A percentile compares a stretch with the other conserved stretches of the same genome.
phyloP scores from a whole-genome alignment of 2,888 invertebrate species.

The Chironomus riparius region DNA sequence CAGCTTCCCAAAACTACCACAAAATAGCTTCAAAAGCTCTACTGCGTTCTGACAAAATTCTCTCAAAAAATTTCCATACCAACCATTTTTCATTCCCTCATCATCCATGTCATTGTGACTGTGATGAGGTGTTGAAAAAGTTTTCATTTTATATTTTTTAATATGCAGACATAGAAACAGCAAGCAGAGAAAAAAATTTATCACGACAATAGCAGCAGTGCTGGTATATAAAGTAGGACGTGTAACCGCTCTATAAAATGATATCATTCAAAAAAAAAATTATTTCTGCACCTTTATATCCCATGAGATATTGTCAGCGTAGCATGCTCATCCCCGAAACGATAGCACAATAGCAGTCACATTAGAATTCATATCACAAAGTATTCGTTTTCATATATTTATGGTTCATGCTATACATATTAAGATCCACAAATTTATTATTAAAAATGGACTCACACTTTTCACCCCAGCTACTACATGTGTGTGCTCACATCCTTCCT shows the following conservation, averaged over 20 bases:
- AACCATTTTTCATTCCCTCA: too few relatives aligned
- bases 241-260: neutral
- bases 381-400: constrained; percentile 13
- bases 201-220: neutral
- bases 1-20: too few relatives aligned
- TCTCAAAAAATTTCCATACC: too few relatives aligned
- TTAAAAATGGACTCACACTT: constrained; percentile 11
- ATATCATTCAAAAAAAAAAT: neutral
- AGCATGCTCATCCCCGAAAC: neutral
- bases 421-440: constrained; percentile 22
- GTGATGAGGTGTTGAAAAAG: neutral
- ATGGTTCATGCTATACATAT: constrained; percentile 15
- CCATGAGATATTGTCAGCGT: neutral
- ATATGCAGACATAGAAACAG: neutral
- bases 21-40: too few relatives aligned
- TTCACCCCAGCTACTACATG: neutral
- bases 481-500: neutral
- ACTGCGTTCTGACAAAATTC: too few relatives aligned
- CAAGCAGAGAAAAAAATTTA: neutral
- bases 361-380: constrained; percentile 25
- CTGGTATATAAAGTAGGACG: too few relatives aligned
- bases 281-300: neutral
- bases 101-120: neutral
- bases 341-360: neutral
- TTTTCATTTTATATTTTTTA: too few relatives aligned